Base-by-base conservation (phyloP, 1,140 invertebrate species). In the Caenorhabditis tropicalis region DNA sequence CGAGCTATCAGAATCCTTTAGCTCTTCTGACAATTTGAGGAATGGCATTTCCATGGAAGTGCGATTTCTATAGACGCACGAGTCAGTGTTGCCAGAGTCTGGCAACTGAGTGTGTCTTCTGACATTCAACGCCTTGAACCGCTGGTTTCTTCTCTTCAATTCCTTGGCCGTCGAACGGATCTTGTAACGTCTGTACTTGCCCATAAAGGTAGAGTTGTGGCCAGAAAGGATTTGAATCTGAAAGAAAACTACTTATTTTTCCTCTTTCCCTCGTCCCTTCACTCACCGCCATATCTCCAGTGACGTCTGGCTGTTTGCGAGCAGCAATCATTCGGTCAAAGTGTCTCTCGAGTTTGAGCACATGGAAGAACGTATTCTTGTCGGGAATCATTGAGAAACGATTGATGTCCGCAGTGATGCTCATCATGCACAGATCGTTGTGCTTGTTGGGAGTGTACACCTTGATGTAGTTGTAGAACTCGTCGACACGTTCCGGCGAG, bases 251-350 rank as follows among this genome's bases (percentile, higher is more conserved):
- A 29, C 16, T 65, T 51, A 16, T 51, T 51, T 43, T 43, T 43
- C 12, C 21, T 27, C 21, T 74, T 21, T 15, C 21, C 21, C 15
- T 9, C 21, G 16, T 27, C 29, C 6, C 15, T 15, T 24, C 36
- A 74, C 65, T 43, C 36, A 74, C 65, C 65, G 65, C 65, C 65
- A 74, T 74, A 74, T 74, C 65, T 10, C 65, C 65, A 43, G 65
- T 74, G 65, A 74, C 65, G 16, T 74, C 65, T n/a, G 36, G 21
- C 36, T 74, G 65, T 24, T 74, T 74, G 4, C 65, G 65, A 46
- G 33, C 3, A 15, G 65, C 65, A 74, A 74, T 74, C 65, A 74
- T 74, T 3, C 65, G 65, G n/a, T 74, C 65, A 19, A 43, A 74
- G 10, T 74, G 65, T 46, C 65, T 74, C 36, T 74, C 65, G 33